phyloP scores from a whole-genome alignment of 2,113 vertebrate species.

The Nettapus auritus region DNA sequence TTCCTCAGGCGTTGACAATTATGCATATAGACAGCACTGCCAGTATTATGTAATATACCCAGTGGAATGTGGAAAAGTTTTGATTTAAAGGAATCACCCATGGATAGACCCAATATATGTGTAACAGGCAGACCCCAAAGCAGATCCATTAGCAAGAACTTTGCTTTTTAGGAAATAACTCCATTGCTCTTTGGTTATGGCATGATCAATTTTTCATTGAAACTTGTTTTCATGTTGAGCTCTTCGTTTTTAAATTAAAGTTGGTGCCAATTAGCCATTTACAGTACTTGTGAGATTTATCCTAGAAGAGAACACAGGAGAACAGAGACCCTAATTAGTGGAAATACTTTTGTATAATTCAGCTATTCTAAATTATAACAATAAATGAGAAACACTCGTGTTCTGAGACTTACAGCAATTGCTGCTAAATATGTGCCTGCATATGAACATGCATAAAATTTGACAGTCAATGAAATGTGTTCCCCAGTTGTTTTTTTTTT shows the following conservation, averaged over 20 bases:
- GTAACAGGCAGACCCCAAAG: background rate
- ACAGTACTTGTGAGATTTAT: slow-evolving; percentile 18
- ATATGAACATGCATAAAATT: background rate
- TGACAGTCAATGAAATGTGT: background rate
- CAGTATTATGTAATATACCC: background rate
- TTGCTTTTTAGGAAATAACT: slow-evolving; percentile 32
- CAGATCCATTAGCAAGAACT: slow-evolving; percentile 37
- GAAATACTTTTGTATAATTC: background rate
- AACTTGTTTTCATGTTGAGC: background rate
- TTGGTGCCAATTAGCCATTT: slow-evolving; percentile 26
- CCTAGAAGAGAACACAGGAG: slow-evolving; percentile 19
- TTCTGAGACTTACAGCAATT: background rate
- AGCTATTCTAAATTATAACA: background rate
- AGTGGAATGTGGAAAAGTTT: slow-evolving; percentile 16
- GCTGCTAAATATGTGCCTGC: background rate
- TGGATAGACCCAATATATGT: background rate
- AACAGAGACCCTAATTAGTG: background rate
- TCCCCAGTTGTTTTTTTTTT: background rate
- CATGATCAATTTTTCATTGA: background rate
- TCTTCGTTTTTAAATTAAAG: background rate
- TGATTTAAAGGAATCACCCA: slow-evolving; percentile 48
- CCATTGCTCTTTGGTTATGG: background rate
- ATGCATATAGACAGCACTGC: slow-evolving; percentile 15
- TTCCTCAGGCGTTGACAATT: slow-evolving; percentile 73
- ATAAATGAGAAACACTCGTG: background rate